Conservation (phyloP, 2,888 invertebrate genomes). For the Euplexia lucipara region DNA sequence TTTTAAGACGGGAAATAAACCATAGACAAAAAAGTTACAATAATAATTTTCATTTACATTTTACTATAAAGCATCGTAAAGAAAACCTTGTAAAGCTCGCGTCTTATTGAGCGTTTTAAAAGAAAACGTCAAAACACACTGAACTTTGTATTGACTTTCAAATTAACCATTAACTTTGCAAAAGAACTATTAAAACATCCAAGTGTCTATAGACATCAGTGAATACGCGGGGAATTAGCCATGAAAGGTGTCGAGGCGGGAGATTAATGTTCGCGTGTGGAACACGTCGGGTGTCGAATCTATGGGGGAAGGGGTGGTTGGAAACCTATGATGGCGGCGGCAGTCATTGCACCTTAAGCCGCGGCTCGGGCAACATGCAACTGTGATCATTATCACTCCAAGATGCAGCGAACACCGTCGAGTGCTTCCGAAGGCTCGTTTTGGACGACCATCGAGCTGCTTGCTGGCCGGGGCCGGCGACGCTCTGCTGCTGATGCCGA, state of each 20-base stretch:
- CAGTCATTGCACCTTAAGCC: slow-evolving; percentile 89
- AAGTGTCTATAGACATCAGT: slow-evolving; percentile 72
- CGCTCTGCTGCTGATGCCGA: slow-evolving; percentile 86
- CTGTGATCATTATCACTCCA: slow-evolving; percentile 59
- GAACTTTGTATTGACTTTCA: slow-evolving; percentile 31
- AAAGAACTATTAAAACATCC: slow-evolving; percentile 69
- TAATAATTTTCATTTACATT: neutral
- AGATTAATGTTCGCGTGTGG: slow-evolving; percentile 89
- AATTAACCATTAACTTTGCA: slow-evolving; percentile 57
- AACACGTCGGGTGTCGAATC: slow-evolving; percentile 81
- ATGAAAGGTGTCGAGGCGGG: slow-evolving; percentile 79
- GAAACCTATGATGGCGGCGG: slow-evolving; percentile 76
- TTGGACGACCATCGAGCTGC: slow-evolving; percentile 92
- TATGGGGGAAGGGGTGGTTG: slow-evolving; percentile 79
- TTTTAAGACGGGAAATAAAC: slow-evolving; percentile 9
- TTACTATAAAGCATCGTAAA: slow-evolving; percentile 4
- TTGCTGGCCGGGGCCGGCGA: slow-evolving; percentile 89
- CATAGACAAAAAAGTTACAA: neutral
- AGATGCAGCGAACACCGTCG: slow-evolving; percentile 84
- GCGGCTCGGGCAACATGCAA: slow-evolving; percentile 81
- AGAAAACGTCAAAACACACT: slow-evolving; percentile 28
- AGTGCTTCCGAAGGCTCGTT: slow-evolving; percentile 89
- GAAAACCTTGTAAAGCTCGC: slow-evolving; percentile 12
- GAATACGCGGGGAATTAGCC: slow-evolving; percentile 75
- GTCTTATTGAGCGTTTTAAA: slow-evolving; percentile 2